Evolutionary conservation across 2,888 invertebrate genomes (phyloP).

Genomic region (Acleris holmiana): DNA sequence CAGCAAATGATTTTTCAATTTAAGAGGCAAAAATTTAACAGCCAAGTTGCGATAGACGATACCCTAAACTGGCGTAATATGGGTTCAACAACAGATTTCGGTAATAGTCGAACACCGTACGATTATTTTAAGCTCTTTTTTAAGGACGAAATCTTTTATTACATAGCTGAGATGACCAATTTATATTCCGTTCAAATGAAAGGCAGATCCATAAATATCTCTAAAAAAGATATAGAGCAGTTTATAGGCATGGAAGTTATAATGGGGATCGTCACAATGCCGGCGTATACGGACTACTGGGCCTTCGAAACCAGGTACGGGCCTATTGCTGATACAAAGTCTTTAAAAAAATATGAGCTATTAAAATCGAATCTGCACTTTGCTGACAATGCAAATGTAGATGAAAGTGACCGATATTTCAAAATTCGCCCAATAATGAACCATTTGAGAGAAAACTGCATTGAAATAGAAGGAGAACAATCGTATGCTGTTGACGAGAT

Average conservation of each 20-base stretch:
- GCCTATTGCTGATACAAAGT: conserved; percentile 11
- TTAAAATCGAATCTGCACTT: no score
- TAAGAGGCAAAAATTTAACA: no score
- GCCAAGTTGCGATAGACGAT: conserved; percentile 8
- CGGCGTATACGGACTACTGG: conserved; percentile 15
- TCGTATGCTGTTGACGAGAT: conserved; percentile 38
- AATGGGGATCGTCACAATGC: conserved; percentile 13
- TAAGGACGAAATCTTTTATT: background rate
- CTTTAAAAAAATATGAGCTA: background rate
- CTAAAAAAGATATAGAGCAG: conserved; percentile 6
- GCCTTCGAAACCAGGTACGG: conserved; percentile 12
- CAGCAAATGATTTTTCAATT: no score
- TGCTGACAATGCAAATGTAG: no score
- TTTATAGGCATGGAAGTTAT: conserved; percentile 11
- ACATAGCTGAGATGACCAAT: conserved; percentile 13
- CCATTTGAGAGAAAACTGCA: conserved; percentile 11
- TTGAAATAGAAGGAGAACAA: conserved; percentile 36
- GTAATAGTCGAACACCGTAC: conserved; percentile 4
- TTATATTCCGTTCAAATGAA: conserved; percentile 13
- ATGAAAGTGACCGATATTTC: no score
- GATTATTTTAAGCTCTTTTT: conserved; percentile 16
- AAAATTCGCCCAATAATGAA: no score
- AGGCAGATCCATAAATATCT: conserved; percentile 3
- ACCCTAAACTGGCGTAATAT: background rate
- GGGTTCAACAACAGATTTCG: conserved; percentile 1